Conservation (phyloP, 2,113 vertebrate species). For the Leptocoma aspasia region DNA sequence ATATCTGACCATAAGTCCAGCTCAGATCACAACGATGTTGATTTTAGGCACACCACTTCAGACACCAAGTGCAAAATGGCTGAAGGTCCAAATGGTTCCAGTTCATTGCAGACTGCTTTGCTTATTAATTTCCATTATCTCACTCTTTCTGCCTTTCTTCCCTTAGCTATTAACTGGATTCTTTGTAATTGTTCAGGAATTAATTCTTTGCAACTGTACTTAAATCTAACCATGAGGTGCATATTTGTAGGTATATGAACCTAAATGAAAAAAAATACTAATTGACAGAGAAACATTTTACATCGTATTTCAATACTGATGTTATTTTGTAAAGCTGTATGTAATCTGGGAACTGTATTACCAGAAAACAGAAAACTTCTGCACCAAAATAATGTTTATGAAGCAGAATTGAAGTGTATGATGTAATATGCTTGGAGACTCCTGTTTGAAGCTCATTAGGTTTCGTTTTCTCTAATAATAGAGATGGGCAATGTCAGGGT, state of each 20-base stretch:
- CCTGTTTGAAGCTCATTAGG: slow-evolving; percentile 17
- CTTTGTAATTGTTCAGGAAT: background rate
- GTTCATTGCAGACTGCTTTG: background rate
- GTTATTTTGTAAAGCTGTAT: slow-evolving; percentile 13
- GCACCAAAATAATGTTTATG: slow-evolving; percentile 34
- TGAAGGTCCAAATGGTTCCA: background rate
- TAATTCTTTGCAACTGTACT: slow-evolving; percentile 10
- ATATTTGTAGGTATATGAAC: background rate
- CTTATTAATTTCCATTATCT: background rate
- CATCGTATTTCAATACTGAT: slow-evolving; percentile 24
- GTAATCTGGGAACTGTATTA: slow-evolving; percentile 43
- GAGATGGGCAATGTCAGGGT: background rate
- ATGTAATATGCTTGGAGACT: slow-evolving; percentile 32
- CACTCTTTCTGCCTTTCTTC: background rate
- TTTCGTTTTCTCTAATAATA: background rate
- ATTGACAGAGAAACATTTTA: slow-evolving; percentile 40
- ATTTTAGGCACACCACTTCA: background rate
- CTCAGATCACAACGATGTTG: background rate
- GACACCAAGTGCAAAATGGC: background rate
- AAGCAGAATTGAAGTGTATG: slow-evolving; percentile 37
- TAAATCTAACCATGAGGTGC: background rate
- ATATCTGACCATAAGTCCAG: background rate
- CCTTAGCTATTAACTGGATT: background rate
- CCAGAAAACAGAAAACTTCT: slow-evolving; percentile 41
- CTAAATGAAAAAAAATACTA: slow-evolving; percentile 31